Evolutionary conservation across 2,113 vertebrate genomes (phyloP).

Genomic region (Labeo catla): DNA sequence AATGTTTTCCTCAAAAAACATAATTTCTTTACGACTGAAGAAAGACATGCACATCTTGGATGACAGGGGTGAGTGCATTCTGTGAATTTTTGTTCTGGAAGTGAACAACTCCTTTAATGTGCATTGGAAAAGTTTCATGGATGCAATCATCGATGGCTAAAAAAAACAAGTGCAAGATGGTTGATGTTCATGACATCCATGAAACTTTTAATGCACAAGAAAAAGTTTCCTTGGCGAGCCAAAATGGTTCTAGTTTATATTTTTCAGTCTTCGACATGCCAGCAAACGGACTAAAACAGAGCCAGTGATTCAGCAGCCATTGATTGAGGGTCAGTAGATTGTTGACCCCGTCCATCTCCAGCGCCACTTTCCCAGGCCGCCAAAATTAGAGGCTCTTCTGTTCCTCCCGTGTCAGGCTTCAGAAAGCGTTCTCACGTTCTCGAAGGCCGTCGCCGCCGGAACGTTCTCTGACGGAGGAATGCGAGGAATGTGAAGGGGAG

Average conservation of each 20-base stretch:
- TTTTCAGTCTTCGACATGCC: background rate
- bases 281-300: background rate
- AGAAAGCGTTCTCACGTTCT: slow-evolving; percentile 61
- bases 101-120: no score
- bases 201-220: no score
- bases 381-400: slow-evolving; percentile 72
- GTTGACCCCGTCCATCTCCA: background rate
- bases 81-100: no score
- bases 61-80: no score
- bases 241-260: no score
- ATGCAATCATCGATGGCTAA: no score
- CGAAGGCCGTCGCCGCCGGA: slow-evolving; percentile 63
- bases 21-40: no score
- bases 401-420: slow-evolving; percentile 57
- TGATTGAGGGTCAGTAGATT: background rate
- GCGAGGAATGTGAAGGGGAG: slow-evolving; percentile 71
- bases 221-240: background rate
- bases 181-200: no score
- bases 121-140: no score
- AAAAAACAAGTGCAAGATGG: no score
- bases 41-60: no score
- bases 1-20: no score
- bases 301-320: background rate
- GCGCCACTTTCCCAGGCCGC: slow-evolving; percentile 67
- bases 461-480: slow-evolving; percentile 64